phyloP scores from a whole-genome alignment of 64 coral and sea anemone species.

The Pachyseris speciosa region DNA sequence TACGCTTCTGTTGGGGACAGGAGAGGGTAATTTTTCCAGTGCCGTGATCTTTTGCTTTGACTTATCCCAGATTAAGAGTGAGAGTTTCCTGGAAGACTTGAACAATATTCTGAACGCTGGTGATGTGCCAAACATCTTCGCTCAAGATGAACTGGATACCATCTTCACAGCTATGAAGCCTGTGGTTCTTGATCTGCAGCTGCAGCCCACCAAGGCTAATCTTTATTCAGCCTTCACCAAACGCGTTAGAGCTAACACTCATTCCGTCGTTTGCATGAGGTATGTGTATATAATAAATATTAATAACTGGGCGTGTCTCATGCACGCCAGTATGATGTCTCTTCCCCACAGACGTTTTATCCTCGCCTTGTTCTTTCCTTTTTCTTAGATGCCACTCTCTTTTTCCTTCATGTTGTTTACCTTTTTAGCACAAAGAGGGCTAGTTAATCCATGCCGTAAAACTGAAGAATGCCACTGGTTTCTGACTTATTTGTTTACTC shows the following conservation, averaged over 20 bases:
- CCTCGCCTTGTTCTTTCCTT: too few species aligned
- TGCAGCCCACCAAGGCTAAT: slow-evolving; percentile 96
- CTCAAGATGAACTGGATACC: slow-evolving; percentile 88
- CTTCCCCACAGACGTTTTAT: too few species aligned
- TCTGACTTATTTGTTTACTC: too few species aligned
- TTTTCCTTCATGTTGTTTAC: too few species aligned
- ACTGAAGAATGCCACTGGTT: too few species aligned
- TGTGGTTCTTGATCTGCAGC: slow-evolving; percentile 84
- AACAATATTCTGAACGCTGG: slow-evolving; percentile 99
- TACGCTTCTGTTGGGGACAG: too few species aligned
- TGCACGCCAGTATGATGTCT: too few species aligned
- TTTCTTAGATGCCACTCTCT: too few species aligned
- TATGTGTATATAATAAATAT: background rate
- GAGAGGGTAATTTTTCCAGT: background rate
- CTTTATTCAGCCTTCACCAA: slow-evolving; percentile 98
- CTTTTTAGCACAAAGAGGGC: too few species aligned
- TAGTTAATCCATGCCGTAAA: too few species aligned
- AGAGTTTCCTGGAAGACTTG: slow-evolving; percentile 94
- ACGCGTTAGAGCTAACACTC: slow-evolving; percentile 93
- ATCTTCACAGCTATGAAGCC: slow-evolving; percentile 98
- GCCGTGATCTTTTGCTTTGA: background rate
- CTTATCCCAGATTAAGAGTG: slow-evolving; percentile 84
- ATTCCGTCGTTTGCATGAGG: slow-evolving; percentile 98
- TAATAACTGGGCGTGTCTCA: too few species aligned
- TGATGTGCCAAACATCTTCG: slow-evolving; percentile 97